A percentile compares a stretch with the other conserved stretches of the same genome.
Evolutionary conservation across 23 tunicate genomes (phyloP).

Genomic region (Halocynthia aurantium): DNA sequence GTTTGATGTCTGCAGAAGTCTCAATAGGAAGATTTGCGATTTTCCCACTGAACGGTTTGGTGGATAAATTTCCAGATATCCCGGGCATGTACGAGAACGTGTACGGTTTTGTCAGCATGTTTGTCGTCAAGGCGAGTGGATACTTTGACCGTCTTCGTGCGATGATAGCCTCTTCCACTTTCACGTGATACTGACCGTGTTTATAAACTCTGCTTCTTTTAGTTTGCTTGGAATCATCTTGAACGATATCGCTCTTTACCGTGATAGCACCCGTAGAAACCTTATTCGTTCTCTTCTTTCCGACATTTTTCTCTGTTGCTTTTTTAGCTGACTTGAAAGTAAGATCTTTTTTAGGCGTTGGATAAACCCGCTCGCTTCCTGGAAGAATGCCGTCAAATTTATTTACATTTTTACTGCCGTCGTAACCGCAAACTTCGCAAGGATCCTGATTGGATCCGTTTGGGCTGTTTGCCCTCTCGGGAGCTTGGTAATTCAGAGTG

Average conservation of each 20-base stretch:
- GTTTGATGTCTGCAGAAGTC: no score
- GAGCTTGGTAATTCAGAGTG: neutral
- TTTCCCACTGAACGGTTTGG: neutral
- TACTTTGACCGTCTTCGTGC: neutral
- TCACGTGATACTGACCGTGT: conserved; percentile 19
- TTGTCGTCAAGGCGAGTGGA: conserved; percentile 4
- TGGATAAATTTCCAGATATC: neutral
- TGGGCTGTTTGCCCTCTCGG: neutral
- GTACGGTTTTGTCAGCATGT: conserved; percentile 25
- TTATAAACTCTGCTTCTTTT: conserved; percentile 4
- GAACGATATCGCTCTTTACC: neutral
- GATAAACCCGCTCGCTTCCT: neutral
- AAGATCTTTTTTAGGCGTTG: neutral
- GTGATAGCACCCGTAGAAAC: neutral
- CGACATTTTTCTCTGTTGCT: neutral
- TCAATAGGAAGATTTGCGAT: no score
- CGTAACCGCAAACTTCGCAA: neutral
- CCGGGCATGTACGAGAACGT: conserved; percentile 23
- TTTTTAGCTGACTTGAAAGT: neutral
- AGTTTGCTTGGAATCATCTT: neutral
- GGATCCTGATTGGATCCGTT: neutral
- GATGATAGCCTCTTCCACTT: conserved; percentile 11
- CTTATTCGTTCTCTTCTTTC: neutral
- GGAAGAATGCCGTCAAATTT: neutral
- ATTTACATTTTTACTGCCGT: neutral